Percentiles rank a stretch among this genome's conserved stretches.
Evolutionary conservation across 30 jellyfish, hydroid and myxozoan species (phyloP).

Genomic region (Mastigias papua): DNA sequence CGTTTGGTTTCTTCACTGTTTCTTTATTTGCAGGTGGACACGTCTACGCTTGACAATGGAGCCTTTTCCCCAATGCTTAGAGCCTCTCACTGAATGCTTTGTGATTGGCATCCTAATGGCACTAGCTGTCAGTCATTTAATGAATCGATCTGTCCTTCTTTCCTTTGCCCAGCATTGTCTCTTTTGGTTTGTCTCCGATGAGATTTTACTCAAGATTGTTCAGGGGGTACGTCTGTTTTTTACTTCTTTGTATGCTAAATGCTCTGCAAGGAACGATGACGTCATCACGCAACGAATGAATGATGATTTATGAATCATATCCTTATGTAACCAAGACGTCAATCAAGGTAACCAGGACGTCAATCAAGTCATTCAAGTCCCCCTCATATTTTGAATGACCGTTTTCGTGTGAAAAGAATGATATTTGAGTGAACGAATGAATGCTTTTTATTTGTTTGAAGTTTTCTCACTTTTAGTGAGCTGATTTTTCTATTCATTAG

Average conservation of each 20-base stretch:
- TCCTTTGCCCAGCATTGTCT: conserved; percentile 61
- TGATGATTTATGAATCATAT: too few relatives aligned
- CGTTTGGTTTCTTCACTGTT: background rate
- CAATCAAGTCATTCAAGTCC: too few relatives aligned
- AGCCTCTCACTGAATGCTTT: conserved; percentile 91
- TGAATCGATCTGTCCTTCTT: conserved; percentile 38
- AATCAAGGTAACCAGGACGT: too few relatives aligned
- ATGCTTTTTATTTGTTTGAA: too few relatives aligned
- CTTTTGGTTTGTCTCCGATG: conserved; percentile 85
- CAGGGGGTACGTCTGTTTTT: conserved; percentile 65
- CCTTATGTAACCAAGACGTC: too few relatives aligned
- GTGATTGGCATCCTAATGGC: conserved; percentile 80
- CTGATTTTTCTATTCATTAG: too few relatives aligned
- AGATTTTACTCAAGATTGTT: conserved; percentile 68
- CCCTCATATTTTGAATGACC: too few relatives aligned
- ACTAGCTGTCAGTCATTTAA: conserved; percentile 64
- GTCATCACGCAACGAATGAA: too few relatives aligned
- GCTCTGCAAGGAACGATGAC: too few relatives aligned
- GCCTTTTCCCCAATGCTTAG: conserved; percentile 81
- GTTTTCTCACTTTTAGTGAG: too few relatives aligned
- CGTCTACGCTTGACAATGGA: conserved; percentile 89
- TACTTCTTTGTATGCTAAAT: background rate
- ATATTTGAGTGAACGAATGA: too few relatives aligned
- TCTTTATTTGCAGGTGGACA: conserved; percentile 79
- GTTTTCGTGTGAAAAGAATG: too few relatives aligned